These are phyloP conservation scores for Selenia dentaria DNA, from an alignment of 2,888 invertebrate species.

Conservation along the genomic window DNA sequence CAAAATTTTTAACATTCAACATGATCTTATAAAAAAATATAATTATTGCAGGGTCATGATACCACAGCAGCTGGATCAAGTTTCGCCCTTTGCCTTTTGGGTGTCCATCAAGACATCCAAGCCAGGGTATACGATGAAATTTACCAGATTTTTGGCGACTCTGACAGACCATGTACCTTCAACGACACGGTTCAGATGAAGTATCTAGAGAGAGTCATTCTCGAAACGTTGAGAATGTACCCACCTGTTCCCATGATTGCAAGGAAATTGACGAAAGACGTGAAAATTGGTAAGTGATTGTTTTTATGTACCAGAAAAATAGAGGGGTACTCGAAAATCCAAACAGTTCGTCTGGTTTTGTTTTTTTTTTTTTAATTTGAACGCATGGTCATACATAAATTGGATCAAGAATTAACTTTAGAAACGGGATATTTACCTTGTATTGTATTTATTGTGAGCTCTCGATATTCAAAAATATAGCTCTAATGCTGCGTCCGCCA, in stretches of 20 bases:
- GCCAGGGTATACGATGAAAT: slow-evolving; percentile 89
- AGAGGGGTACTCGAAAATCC: no score
- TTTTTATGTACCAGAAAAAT: background rate
- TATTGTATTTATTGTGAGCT: no score
- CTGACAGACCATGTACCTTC: slow-evolving; percentile 90
- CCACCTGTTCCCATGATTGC: slow-evolving; percentile 93
- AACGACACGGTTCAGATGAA: slow-evolving; percentile 92
- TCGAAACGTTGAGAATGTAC: slow-evolving; percentile 91
- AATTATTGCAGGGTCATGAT: slow-evolving; percentile 69
- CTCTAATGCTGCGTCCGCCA: no score
- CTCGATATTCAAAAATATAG: no score
- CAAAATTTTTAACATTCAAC: no score
- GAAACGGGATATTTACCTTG: no score
- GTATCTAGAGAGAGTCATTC: slow-evolving; percentile 90
- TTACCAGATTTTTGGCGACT: slow-evolving; percentile 90
- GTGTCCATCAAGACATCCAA: slow-evolving; percentile 92
- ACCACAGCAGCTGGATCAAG: slow-evolving; percentile 90
- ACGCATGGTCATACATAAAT: no score
- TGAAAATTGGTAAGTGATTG: slow-evolving; percentile 84
- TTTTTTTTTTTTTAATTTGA: no score
- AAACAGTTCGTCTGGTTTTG: no score
- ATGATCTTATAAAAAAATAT: background rate
- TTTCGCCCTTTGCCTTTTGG: slow-evolving; percentile 93
- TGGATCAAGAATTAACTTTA: no score
- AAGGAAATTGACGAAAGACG: slow-evolving; percentile 87